phyloP scores from a whole-genome alignment of 2,113 vertebrate genomes.

The Thryonomys swinderianus region DNA sequence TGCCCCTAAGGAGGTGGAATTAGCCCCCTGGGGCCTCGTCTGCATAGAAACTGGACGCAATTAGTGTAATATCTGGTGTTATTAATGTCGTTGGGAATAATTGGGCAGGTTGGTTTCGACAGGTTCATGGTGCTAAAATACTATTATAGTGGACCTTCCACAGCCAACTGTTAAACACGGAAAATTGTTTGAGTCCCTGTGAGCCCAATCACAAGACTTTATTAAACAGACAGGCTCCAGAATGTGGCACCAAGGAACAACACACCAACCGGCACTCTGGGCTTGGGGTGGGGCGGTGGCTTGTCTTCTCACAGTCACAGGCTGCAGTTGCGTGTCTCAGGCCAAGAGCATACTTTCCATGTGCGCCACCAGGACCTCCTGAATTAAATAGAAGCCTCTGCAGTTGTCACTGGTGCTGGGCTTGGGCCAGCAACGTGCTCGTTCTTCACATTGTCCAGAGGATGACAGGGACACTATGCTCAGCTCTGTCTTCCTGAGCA shows the following conservation, averaged over 20 bases:
- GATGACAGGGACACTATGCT: accelerated
- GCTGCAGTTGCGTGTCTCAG: accelerated
- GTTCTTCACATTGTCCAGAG: accelerated
- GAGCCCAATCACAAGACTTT: slow-evolving; percentile 84
- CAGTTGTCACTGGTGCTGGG: accelerated
- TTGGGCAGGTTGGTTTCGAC: slow-evolving; percentile 90
- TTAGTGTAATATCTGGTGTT: slow-evolving; percentile 88
- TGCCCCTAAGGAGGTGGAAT: slow-evolving; percentile 86
- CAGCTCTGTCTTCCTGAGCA: not conserved
- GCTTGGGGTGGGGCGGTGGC: not conserved
- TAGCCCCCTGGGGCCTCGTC: slow-evolving; percentile 86
- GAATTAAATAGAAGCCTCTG: not conserved
- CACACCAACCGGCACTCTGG: not conserved
- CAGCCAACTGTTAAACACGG: slow-evolving; percentile 83
- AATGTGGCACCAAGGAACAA: slow-evolving; percentile 30
- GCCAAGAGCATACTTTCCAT: accelerated
- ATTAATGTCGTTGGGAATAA: slow-evolving; percentile 89
- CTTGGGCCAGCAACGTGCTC: not conserved
- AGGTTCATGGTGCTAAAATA: slow-evolving; percentile 90
- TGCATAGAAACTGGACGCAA: slow-evolving; percentile 90
- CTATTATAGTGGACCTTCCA: slow-evolving; percentile 86
- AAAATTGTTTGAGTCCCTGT: slow-evolving; percentile 83
- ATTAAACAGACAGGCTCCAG: slow-evolving; percentile 70
- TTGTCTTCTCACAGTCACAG: not conserved
- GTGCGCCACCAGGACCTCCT: accelerated